Percentiles rank a stretch among this genome's conserved stretches.
Conservation (phyloP, 2,888 invertebrate species). For the Liopterus haemorrhoidalis region DNA sequence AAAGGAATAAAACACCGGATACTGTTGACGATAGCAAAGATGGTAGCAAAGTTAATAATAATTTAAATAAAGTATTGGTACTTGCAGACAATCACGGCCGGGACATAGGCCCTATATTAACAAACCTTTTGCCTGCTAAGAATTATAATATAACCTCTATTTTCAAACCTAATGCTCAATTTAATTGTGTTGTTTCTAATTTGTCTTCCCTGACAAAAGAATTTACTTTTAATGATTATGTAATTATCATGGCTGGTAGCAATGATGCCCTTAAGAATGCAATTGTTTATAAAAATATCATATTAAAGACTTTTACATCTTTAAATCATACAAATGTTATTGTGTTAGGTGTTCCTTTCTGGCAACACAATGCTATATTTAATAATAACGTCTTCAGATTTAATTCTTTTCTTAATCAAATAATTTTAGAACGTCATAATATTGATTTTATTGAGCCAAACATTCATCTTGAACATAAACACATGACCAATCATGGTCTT, state of each 20-base stretch:
- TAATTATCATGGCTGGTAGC: background rate
- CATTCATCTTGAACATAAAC: too few relatives aligned
- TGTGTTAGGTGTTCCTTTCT: too few relatives aligned
- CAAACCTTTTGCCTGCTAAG: background rate
- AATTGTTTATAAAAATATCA: too few relatives aligned
- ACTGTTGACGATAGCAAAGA: background rate
- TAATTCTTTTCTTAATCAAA: too few relatives aligned
- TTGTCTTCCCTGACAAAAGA: background rate
- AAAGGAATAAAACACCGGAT: background rate
- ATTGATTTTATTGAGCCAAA: too few relatives aligned
- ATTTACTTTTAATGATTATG: slow-evolving; percentile 1
- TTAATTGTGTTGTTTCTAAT: background rate
- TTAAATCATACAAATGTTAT: too few relatives aligned
- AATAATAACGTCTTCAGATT: too few relatives aligned
- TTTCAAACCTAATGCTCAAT: background rate
- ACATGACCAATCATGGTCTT: too few relatives aligned
- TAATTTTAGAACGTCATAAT: too few relatives aligned
- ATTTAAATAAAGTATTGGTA: background rate
- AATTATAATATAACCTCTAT: background rate
- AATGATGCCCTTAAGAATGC: too few relatives aligned
- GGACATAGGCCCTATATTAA: background rate
- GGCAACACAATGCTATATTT: too few relatives aligned
- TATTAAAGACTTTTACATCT: too few relatives aligned
- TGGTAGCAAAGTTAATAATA: background rate
- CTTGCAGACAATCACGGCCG: background rate